A percentile compares a stretch with the other conserved stretches of the same genome.
phyloP scores from a whole-genome alignment of 2,113 vertebrate genomes.

The Ramphastos sulfuratus region DNA sequence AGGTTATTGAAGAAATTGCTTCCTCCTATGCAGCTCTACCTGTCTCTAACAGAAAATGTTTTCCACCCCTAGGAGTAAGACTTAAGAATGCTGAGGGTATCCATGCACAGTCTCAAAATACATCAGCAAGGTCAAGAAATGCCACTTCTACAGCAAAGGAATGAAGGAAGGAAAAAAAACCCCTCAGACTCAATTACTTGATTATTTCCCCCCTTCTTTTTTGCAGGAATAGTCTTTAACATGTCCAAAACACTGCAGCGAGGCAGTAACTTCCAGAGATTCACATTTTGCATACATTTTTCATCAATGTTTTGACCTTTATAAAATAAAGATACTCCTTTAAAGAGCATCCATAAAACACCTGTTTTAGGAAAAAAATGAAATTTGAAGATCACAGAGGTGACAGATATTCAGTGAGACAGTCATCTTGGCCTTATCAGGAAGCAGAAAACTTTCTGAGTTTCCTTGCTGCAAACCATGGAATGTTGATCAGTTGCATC shows the following conservation, averaged over 20 bases:
- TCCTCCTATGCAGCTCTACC: not conserved
- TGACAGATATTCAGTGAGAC: not conserved
- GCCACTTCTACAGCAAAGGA: not conserved
- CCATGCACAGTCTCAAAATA: not conserved
- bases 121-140: not conserved
- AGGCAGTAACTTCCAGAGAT: not conserved
- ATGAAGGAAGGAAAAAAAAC: not conserved
- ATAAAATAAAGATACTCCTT: not conserved
- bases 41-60: not conserved
- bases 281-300: not conserved
- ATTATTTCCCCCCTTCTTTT: not conserved
- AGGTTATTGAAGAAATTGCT: slow-evolving; percentile 10
- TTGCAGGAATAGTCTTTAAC: not conserved
- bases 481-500: accelerated
- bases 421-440: accelerated
- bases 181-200: not conserved
- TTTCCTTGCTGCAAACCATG: not conserved
- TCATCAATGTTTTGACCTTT: not conserved
- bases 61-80: not conserved
- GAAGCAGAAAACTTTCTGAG: not conserved
- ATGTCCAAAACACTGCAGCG: not conserved
- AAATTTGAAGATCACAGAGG: not conserved
- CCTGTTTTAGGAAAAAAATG: not conserved
- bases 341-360: not conserved
- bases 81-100: not conserved